Evolutionary conservation across 2,888 invertebrate species (phyloP), one percentile per base, ranked within the genome.

Genomic region (Ophioninae sp.): DNA sequence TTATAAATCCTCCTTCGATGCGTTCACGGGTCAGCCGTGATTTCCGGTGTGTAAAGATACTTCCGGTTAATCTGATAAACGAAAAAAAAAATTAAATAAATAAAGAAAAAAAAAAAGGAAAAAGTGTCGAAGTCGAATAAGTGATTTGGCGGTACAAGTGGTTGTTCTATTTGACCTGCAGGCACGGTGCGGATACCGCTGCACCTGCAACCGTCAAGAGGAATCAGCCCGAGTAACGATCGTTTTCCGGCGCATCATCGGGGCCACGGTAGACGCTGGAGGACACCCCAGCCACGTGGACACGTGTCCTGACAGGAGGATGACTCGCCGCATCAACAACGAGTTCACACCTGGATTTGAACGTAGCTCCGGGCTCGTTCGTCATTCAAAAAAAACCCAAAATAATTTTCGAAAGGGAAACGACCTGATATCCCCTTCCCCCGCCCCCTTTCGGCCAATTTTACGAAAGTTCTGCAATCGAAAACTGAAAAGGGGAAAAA

Each of bases 141-240:
- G 39, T 17, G 41, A 37, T 41, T 10, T 30, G 61, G 51, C 5
- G 63, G 63, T 58, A 79, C 65, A 85, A 68, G 37, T 51, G 68
- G 67, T 58, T 81, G 82, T 90, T 88, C 79, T 87, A 85, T 87
- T 90, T 88, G 84, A 72, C 78, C 88, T 78, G 69, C 78, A 93
- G 93, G 93, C 82, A 93, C 93, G 41, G 91, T 93, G 80, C 90
- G 93, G 83, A 90, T 93, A 82, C 93, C 93, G 68, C 87, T 93
- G 87, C 93, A 93, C 86, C 86, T 91, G 83, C 91, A 90, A 84
- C 87, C 90, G 37, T 81, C 87, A 78, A 87, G 88, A 79, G 88
- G 89, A 83, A 80, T 84, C 69, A 79, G 79, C 71, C 65, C 85
- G 41, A 88, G 87, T 68, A 88, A 87, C 85, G 85, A 87, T 85